Evolutionary conservation across 2,797 vertebrate species (phyloP).

Genomic region (Anas acuta): DNA sequence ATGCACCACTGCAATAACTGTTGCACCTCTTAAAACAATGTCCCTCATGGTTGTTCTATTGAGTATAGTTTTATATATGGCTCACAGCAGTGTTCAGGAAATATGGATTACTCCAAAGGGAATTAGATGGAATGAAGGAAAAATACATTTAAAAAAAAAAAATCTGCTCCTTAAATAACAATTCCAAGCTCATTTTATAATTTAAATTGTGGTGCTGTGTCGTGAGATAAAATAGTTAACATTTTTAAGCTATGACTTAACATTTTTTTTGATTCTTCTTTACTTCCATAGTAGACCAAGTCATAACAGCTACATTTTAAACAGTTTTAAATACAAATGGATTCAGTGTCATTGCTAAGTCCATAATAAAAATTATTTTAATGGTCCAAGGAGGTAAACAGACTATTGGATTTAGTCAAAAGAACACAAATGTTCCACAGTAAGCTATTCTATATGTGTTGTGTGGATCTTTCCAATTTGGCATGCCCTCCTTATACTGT

Average conservation of each 20-base stretch:
- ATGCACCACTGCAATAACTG: conserved; percentile 71
- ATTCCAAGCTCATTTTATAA: conserved; percentile 80
- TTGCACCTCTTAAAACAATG: conserved; percentile 73
- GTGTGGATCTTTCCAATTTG: conserved; percentile 80
- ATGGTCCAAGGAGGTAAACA: conserved; percentile 87
- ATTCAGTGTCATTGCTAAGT: conserved; percentile 88
- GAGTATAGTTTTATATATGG: conserved; percentile 74
- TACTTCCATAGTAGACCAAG: conserved; percentile 78
- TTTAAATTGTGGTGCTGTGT: conserved; percentile 79
- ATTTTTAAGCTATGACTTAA: conserved; percentile 81
- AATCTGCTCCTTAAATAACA: conserved; percentile 83
- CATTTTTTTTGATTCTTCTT: conserved; percentile 77
- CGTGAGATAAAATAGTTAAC: conserved; percentile 80
- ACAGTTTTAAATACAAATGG: conserved; percentile 85
- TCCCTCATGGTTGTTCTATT: conserved; percentile 66
- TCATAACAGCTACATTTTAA: conserved; percentile 82
- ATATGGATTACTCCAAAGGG: conserved; percentile 74
- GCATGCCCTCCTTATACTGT: conserved; percentile 85
- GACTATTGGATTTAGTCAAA: conserved; percentile 81
- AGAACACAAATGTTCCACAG: conserved; percentile 80
- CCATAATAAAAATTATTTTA: conserved; percentile 84
- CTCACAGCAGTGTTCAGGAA: conserved; percentile 83
- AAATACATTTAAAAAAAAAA: conserved; percentile 65
- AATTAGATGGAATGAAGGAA: conserved; percentile 79
- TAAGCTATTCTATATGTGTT: conserved; percentile 77